A percentile compares a stretch with the other conserved stretches of the same genome.
phyloP scores from a whole-genome alignment of 37 sponge, comb jelly and placozoan species.

The Diacarnus erythraeanus region DNA sequence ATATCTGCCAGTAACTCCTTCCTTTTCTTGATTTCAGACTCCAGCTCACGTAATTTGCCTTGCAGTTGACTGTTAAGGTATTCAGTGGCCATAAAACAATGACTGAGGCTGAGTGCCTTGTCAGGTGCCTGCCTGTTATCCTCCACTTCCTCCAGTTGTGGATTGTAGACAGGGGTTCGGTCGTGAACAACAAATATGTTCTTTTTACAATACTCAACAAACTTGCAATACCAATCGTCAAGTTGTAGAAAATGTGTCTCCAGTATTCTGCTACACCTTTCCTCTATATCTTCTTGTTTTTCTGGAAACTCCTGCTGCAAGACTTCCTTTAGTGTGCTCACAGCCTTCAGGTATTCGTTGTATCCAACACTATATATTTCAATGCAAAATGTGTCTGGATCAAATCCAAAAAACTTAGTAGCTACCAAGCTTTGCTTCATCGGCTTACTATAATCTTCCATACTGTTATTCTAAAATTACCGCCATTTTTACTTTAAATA shows the following conservation, averaged over 20 bases:
- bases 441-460: too few species aligned
- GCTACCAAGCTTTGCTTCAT: too few species aligned
- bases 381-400: conserved; percentile 19
- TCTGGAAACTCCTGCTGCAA: conserved; percentile 51
- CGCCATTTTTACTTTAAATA: too few species aligned
- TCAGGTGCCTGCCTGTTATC: conserved; percentile 6
- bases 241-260: neutral
- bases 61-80: conserved; percentile 36
- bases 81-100: conserved; percentile 25
- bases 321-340: conserved; percentile 25
- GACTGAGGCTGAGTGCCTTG: conserved; percentile 1
- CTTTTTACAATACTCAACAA: conserved; percentile 22
- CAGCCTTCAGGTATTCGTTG: conserved; percentile 41
- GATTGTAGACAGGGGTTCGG: conserved; percentile 30
- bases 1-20: conserved; percentile 19
- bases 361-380: conserved; percentile 43
- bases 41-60: conserved; percentile 9
- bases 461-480: too few species aligned
- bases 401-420: conserved; percentile 45
- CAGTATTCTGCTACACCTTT: conserved; percentile 30
- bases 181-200: conserved; percentile 38
- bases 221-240: conserved; percentile 33
- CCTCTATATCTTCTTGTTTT: conserved; percentile 29
- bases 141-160: conserved; percentile 14
- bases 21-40: conserved; percentile 19